Evolutionary conservation across 2,113 vertebrate species (phyloP).

Genomic region (Machaerirhynchus nigripectus): DNA sequence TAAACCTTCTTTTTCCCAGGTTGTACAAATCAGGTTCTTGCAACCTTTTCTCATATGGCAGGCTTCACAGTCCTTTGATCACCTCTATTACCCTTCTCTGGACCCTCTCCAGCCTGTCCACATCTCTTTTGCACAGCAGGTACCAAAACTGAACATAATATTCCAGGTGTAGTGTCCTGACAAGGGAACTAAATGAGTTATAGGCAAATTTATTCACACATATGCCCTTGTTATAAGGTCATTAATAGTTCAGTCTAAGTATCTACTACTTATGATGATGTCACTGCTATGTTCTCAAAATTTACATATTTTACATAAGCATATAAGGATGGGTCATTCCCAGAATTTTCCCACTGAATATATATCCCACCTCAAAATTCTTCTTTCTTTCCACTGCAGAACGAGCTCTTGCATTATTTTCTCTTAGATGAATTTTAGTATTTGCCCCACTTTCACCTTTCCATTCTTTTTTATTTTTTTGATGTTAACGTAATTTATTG

Average conservation of each 20-base stretch:
- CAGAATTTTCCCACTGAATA: background rate
- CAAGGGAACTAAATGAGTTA: background rate
- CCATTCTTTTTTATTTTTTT: background rate
- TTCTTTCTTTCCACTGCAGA: background rate
- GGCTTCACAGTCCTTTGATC: background rate
- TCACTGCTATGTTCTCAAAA: background rate
- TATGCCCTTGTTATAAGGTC: background rate
- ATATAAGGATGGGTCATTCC: background rate
- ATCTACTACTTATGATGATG: background rate
- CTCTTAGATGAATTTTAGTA: background rate
- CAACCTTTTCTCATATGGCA: background rate
- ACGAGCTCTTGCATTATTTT: background rate
- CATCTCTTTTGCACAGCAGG: background rate
- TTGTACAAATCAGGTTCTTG: background rate
- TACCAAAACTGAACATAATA: background rate
- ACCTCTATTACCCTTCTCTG: background rate
- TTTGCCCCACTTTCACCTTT: background rate
- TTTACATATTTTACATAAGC: background rate
- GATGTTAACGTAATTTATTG: background rate
- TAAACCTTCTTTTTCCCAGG: background rate
- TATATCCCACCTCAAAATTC: background rate
- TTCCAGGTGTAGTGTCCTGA: background rate
- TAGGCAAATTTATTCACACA: background rate
- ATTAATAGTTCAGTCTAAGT: background rate
- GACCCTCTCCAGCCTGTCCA: background rate